A percentile compares a stretch with the other conserved stretches of the same genome.
Conservation (phyloP, 2,113 vertebrate species). For the Hydrochoerus hydrochaeris region DNA sequence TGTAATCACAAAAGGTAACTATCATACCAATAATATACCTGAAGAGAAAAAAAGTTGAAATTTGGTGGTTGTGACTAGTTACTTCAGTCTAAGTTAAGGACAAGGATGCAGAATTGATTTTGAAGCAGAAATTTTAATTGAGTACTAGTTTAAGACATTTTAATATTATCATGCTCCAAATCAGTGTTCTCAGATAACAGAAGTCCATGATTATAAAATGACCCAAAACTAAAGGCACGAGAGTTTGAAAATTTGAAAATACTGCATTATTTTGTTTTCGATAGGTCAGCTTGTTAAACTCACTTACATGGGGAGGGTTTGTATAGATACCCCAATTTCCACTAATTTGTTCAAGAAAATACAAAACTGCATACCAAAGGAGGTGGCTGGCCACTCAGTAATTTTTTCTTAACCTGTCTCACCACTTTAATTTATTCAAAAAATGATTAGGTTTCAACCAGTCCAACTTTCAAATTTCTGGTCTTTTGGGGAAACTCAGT, state of each 20-base stretch:
- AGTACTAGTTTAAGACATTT: background rate
- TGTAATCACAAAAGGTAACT: background rate
- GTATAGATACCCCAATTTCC: background rate
- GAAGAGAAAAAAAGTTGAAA: background rate
- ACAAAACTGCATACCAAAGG: background rate
- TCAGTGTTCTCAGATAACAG: constrained; percentile 4
- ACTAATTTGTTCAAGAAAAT: background rate
- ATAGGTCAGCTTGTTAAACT: background rate
- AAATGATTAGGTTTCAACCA: background rate
- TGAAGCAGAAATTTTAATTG: background rate
- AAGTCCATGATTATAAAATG: background rate
- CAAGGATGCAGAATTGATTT: background rate
- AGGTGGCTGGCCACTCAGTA: background rate
- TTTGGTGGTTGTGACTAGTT: background rate
- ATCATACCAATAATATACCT: background rate
- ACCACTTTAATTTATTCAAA: constrained; percentile 50
- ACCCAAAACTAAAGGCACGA: background rate
- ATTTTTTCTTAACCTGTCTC: constrained; percentile 45
- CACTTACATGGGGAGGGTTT: background rate
- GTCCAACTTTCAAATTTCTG: constrained; percentile 8
- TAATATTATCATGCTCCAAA: background rate
- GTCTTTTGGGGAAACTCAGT: background rate
- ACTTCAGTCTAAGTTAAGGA: constrained; percentile 11
- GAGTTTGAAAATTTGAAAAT: constrained; percentile 3
- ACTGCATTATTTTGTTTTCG: background rate